Evolutionary conservation across 2,888 invertebrate species (phyloP).

Genomic region (Brachyopa scutellaris): DNA sequence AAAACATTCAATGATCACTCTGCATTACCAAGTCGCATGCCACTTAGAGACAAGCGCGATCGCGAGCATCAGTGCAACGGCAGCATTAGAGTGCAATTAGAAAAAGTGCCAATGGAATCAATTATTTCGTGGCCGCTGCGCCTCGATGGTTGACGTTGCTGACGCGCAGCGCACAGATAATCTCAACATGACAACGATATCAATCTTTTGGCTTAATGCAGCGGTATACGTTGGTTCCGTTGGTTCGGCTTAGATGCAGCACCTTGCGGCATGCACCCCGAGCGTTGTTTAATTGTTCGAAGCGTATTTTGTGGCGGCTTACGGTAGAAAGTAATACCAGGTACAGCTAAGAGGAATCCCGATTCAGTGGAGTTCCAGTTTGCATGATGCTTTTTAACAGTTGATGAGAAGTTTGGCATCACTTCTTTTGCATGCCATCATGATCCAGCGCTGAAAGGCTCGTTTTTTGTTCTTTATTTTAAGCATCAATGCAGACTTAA

Average conservation of each 20-base stretch:
- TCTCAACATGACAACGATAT: conserved; percentile 64
- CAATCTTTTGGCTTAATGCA: conserved; percentile 63
- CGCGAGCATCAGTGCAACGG: conserved; percentile 20
- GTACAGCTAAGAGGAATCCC: conserved; percentile 61
- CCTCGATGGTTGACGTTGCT: conserved; percentile 34
- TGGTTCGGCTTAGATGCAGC: conserved; percentile 21
- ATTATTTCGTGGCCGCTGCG: conserved; percentile 58
- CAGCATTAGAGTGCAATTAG: conserved; percentile 67
- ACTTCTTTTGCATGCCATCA: conserved; percentile 41
- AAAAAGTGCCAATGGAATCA: conserved; percentile 72
- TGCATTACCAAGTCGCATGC: conserved; percentile 59
- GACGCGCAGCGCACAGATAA: conserved; percentile 34
- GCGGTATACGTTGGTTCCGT: background rate
- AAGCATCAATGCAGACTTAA: conserved; percentile 76
- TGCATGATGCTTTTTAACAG: conserved; percentile 49
- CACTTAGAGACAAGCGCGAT: conserved; percentile 25
- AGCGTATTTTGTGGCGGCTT: conserved; percentile 53
- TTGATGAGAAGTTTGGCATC: conserved; percentile 12
- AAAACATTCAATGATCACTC: conserved; percentile 35
- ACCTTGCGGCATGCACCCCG: conserved; percentile 47
- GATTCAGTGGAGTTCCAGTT: conserved; percentile 46
- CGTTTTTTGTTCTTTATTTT: background rate
- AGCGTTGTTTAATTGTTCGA: conserved; percentile 63
- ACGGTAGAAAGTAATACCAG: conserved; percentile 26
- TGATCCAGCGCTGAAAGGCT: background rate